Percentiles rank a stretch among this genome's conserved stretches.
Conservation (phyloP, 1,140 invertebrate species). For the Teleogryllus occipitalis region DNA sequence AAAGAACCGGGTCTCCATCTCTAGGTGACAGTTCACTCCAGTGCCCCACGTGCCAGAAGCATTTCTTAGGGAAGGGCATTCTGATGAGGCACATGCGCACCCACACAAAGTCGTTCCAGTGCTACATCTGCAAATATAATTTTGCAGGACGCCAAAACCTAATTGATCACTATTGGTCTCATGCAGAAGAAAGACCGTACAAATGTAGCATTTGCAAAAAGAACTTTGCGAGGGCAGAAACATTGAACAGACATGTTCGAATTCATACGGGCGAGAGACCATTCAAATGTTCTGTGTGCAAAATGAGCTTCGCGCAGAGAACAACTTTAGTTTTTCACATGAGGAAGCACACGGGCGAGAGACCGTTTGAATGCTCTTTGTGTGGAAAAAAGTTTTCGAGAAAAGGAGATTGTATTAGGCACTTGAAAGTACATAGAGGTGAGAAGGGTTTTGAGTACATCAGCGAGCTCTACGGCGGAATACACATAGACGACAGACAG, state of each 20-base stretch:
- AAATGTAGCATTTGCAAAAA: background rate
- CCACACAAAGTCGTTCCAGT: background rate
- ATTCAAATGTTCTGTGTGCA: background rate
- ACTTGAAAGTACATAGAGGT: background rate
- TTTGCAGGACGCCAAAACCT: background rate
- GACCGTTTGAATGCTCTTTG: background rate
- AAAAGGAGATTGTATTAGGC: background rate
- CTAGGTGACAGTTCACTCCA: too few relatives aligned
- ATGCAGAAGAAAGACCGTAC: background rate
- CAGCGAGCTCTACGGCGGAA: too few relatives aligned
- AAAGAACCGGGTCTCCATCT: too few relatives aligned
- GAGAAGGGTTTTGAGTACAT: too few relatives aligned
- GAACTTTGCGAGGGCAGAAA: background rate
- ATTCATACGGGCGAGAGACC: slow-evolving; percentile 6
- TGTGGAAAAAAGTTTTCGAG: background rate
- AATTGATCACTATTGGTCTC: background rate
- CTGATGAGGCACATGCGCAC: slow-evolving; percentile 8
- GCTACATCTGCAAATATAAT: background rate
- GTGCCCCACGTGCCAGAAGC: background rate
- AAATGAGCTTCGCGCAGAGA: background rate
- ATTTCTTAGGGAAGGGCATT: background rate
- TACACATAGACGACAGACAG: too few relatives aligned
- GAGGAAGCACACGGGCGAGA: background rate
- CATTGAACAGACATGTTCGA: background rate
- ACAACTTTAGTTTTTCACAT: background rate